These are phyloP conservation scores for Aethes cnicana DNA, from an alignment of 2,888 invertebrate genomes.

Conservation along the genomic window DNA sequence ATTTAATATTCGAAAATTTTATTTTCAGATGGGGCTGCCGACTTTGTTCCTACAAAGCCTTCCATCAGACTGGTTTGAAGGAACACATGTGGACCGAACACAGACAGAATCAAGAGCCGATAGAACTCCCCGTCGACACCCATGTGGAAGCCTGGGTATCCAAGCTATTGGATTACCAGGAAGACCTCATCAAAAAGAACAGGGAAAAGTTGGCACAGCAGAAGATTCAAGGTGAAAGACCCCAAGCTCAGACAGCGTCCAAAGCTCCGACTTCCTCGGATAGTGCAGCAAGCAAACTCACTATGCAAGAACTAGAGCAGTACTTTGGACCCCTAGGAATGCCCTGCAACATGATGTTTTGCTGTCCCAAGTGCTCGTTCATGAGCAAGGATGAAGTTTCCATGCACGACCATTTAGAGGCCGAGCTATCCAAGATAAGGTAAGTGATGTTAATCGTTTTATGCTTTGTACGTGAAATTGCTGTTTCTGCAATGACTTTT, in stretches of 20 bases:
- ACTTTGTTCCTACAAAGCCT: slow-evolving; percentile 81
- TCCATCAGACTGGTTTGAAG: slow-evolving; percentile 76
- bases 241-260: slow-evolving; percentile 1
- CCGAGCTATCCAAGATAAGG: slow-evolving; percentile 68
- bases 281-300: slow-evolving; percentile 10
- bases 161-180: slow-evolving; percentile 56
- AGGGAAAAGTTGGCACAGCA: slow-evolving; percentile 52
- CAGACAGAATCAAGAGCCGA: slow-evolving; percentile 53
- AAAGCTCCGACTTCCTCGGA: slow-evolving; percentile 5
- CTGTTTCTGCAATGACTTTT: neutral
- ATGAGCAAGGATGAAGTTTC: slow-evolving; percentile 46
- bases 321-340: slow-evolving; percentile 60
- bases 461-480: slow-evolving; percentile 18
- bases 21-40: slow-evolving; percentile 83
- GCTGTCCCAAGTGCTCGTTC: slow-evolving; percentile 63
- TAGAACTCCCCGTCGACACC: slow-evolving; percentile 62
- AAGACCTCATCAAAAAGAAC: slow-evolving; percentile 48
- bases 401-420: slow-evolving; percentile 66
- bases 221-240: slow-evolving; percentile 40
- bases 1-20: slow-evolving; percentile 21
- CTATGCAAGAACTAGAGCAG: slow-evolving; percentile 47
- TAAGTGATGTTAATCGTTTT: slow-evolving; percentile 37
- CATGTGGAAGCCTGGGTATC: slow-evolving; percentile 81
- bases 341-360: slow-evolving; percentile 45
- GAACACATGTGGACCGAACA: slow-evolving; percentile 81